Evolutionary conservation across 2,888 invertebrate species (phyloP).

Genomic region (Ormyrus rosae): DNA sequence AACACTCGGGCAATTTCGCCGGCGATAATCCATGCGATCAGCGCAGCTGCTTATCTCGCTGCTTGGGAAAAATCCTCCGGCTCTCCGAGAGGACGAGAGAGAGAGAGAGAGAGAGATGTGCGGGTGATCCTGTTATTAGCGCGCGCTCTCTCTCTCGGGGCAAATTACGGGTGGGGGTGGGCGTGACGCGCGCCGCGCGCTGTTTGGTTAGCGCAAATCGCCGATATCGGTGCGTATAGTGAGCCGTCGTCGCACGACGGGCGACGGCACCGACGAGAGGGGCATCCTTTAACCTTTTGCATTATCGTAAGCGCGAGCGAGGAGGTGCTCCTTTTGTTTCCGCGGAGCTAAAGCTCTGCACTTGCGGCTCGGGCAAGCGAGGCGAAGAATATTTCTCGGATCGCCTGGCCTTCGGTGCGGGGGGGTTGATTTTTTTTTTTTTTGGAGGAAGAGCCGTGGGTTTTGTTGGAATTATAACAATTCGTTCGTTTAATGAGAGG

Average conservation of each 20-base stretch:
- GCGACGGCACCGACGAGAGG: neutral
- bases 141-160: conserved; percentile 62
- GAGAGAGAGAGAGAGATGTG: conserved; percentile 35
- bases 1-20: conserved; percentile 44
- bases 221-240: conserved; percentile 64
- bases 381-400: conserved; percentile 8
- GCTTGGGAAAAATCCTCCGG: conserved; percentile 61
- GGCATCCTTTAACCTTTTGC: conserved; percentile 49
- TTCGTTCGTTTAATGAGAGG: no score
- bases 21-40: conserved; percentile 38
- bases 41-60: neutral
- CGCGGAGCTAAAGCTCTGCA: neutral
- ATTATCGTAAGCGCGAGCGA: conserved; percentile 29
- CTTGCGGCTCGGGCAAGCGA: neutral
- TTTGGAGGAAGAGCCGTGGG: neutral
- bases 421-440: neutral
- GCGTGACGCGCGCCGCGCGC: conserved; percentile 68
- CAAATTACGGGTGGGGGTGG: conserved; percentile 71
- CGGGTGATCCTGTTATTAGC: conserved; percentile 75
- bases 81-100: neutral
- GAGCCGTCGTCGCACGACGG: neutral
- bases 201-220: conserved; percentile 75
- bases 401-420: neutral
- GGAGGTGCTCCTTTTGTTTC: neutral
- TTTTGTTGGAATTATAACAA: no score